Conservation (phyloP, 2,113 vertebrate genomes). For the Psilopogon haemacephalus region DNA sequence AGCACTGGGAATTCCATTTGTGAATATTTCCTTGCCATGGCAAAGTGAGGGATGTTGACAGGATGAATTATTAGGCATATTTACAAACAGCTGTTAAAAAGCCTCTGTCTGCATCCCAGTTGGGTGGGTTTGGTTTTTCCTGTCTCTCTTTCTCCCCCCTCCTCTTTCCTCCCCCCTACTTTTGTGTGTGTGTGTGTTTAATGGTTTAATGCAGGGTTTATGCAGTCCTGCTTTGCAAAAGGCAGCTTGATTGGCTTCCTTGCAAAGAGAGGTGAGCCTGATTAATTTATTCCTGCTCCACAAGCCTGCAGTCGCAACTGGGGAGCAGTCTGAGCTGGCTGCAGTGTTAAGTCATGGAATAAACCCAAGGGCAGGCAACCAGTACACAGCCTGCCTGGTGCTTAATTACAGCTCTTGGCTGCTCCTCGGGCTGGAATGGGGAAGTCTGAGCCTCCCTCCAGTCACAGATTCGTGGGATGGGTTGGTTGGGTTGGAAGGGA, state of each 20-base stretch:
- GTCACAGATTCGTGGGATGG: neutral
- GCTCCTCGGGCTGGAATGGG: neutral
- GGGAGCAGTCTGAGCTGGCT: neutral
- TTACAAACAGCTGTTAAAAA: slow-evolving; percentile 67
- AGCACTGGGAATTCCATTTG: slow-evolving; percentile 31
- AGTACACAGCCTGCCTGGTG: neutral
- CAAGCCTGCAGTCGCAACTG: neutral
- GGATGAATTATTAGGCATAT: slow-evolving; percentile 61
- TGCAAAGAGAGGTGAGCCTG: neutral
- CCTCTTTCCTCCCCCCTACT: neutral
- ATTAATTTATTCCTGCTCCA: slow-evolving; percentile 1
- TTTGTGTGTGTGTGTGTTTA: too few species aligned
- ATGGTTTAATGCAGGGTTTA: neutral
- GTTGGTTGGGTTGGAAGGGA: too few species aligned
- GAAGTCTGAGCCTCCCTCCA: neutral
- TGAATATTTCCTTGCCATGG: slow-evolving; percentile 39
- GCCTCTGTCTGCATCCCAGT: neutral
- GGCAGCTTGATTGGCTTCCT: slow-evolving; percentile 23
- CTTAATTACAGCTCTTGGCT: neutral
- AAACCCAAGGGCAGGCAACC: neutral
- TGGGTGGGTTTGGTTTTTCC: neutral
- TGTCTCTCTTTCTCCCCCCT: neutral
- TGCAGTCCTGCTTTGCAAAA: neutral
- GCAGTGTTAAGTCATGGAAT: neutral
- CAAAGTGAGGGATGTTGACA: slow-evolving; percentile 34